These are phyloP conservation scores for Prionailurus bengalensis DNA, from an alignment of 2,113 vertebrate species.

Conservation along the genomic window DNA sequence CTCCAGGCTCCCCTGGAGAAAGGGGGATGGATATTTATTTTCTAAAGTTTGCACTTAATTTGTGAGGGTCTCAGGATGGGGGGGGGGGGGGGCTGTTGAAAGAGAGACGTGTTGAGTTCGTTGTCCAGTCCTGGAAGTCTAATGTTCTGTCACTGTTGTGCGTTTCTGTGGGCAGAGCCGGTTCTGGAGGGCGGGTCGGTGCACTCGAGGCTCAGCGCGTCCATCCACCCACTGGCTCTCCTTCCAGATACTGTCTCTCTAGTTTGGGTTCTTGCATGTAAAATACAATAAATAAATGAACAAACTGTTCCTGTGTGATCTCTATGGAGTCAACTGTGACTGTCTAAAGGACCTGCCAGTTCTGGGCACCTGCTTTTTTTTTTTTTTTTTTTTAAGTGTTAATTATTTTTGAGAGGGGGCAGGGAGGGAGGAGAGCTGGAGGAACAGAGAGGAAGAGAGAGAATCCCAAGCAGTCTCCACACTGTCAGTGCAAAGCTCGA, in stretches of 20 bases:
- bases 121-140: constrained; percentile 71
- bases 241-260: constrained; percentile 89
- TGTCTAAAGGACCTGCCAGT: neutral
- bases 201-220: constrained; percentile 17
- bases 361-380: neutral
- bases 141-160: constrained; percentile 48
- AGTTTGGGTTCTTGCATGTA: constrained; percentile 95
- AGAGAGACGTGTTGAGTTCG: constrained; percentile 75
- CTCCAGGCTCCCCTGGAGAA: constrained; percentile 81
- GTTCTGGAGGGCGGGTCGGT: constrained; percentile 60
- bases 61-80: constrained; percentile 76
- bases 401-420: too few relatives aligned
- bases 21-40: constrained; percentile 81
- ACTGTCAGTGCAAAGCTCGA: too few relatives aligned
- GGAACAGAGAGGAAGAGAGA: too few relatives aligned
- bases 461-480: too few relatives aligned
- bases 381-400: too few relatives aligned
- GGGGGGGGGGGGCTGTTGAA: constrained; percentile 50
- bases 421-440: too few relatives aligned
- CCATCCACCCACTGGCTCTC: constrained; percentile 81
- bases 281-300: constrained; percentile 91
- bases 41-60: constrained; percentile 83
- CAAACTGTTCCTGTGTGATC: constrained; percentile 82
- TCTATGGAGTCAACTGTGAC: constrained; percentile 36
- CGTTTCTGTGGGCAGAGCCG: constrained; percentile 72